phyloP scores from a whole-genome alignment of 37 sponge, comb jelly and placozoan species.

The Agelas oroides region DNA sequence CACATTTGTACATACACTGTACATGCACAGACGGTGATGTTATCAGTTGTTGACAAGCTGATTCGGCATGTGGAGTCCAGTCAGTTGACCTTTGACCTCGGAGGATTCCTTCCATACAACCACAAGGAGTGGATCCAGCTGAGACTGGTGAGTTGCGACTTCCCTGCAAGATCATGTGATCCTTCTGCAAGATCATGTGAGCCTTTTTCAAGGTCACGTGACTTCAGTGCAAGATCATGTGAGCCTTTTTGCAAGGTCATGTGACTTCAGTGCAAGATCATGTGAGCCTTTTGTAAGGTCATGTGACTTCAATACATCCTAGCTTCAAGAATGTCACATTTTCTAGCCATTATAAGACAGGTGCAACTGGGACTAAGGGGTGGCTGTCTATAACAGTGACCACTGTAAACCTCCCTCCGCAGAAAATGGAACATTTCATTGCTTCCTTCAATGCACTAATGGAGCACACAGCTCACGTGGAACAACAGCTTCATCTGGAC shows the following conservation, averaged over 20 bases:
- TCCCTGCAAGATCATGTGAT: not conserved
- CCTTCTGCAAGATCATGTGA: no score
- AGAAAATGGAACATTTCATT: slow-evolving; percentile 85
- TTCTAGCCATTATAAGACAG: no score
- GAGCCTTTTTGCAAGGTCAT: not conserved
- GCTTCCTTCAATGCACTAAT: slow-evolving; percentile 67
- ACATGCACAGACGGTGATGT: slow-evolving; percentile 46
- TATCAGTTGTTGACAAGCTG: slow-evolving; percentile 70
- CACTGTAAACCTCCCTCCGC: no score
- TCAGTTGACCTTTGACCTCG: slow-evolving; percentile 82
- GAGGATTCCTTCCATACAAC: slow-evolving; percentile 83
- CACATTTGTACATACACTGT: no score
- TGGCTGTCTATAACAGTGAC: no score
- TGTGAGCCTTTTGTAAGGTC: no score
- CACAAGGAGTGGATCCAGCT: slow-evolving; percentile 87
- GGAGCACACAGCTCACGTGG: slow-evolving; percentile 74
- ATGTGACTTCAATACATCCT: no score
- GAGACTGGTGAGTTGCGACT: slow-evolving; percentile 55
- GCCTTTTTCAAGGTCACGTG: not conserved
- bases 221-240: not conserved
- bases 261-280: no score
- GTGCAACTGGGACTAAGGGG: no score
- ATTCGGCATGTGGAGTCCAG: slow-evolving; percentile 58
- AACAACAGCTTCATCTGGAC: slow-evolving; percentile 68
- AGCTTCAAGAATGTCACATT: no score